Evolutionary conservation across 2,113 vertebrate genomes (phyloP), one percentile per base, ranked within the genome.

Genomic region (Elachura formosa): DNA sequence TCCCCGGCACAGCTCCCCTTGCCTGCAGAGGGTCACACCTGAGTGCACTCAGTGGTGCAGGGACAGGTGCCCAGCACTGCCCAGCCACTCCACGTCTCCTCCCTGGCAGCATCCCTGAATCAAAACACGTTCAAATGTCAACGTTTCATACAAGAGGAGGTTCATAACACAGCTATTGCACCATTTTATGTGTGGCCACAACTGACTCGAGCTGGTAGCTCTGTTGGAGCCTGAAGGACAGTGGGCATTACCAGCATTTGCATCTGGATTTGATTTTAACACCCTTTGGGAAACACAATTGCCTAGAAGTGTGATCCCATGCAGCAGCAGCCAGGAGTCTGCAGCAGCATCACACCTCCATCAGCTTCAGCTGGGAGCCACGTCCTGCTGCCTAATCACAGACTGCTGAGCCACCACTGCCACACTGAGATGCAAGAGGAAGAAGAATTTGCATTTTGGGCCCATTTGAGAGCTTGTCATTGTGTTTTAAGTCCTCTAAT

Each of bases 131-230:
- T 1, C 4, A 33, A 18, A 61, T 11, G 7, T 21, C 80, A 90
- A 5, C 12, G 5, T 54, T 63, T 25, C 33, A 17, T 36, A 11
- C 19, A 45, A 25, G 8, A 8, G 31, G 43, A 12, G 23, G 52
- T 26, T 24, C 28, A 41, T 1, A 33, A 13, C 14, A n/a, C 20
- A 54, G 28, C n/a, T 63, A 10, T n/a, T 71, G 12, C 56, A 81
- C 0, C 0, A 1, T 63, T 88, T 69, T 16, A 12, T 4, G 0
- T 4, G 21, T 36, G 23, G 14, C 36, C 52, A 73, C n/a, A 41
- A 2, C 2, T 36, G 19, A 8, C 41, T 79, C 38, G n/a, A 83
- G 34, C 19, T 62, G 5, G 15, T 62, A 33, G 31, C 34, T 69
- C 23, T 22, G 11, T 12, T 23, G 46, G 33, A 85, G 14, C 25